Evolutionary conservation across 2,888 invertebrate genomes (phyloP).

Genomic region (Machimus atricapillus): DNA sequence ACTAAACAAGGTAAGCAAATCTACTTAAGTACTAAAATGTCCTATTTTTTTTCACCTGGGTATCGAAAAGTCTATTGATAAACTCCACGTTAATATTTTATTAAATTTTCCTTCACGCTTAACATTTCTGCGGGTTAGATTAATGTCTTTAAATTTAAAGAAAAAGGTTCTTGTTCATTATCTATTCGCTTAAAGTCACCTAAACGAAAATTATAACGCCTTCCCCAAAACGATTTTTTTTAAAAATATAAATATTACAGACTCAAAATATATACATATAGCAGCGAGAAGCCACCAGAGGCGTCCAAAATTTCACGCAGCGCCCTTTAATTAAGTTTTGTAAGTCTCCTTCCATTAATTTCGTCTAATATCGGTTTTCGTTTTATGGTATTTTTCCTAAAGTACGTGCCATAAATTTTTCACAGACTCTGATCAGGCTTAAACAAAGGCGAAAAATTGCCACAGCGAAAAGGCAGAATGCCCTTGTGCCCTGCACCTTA

Average conservation of each 20-base stretch:
- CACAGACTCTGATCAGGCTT: background rate
- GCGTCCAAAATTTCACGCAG: background rate
- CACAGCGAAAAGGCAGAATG: background rate
- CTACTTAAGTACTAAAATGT: too few relatives aligned
- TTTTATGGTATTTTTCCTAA: background rate
- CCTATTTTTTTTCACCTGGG: too few relatives aligned
- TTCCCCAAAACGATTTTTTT: background rate
- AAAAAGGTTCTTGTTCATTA: background rate
- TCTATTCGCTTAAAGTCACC: background rate
- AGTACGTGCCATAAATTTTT: background rate
- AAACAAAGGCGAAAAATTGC: background rate
- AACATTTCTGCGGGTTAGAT: background rate
- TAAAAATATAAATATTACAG: background rate
- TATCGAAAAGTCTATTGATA: too few relatives aligned
- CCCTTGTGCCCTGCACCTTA: background rate
- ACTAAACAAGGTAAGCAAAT: too few relatives aligned
- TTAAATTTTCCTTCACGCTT: too few relatives aligned
- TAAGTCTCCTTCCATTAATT: background rate
- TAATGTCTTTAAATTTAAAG: background rate
- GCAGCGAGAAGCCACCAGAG: background rate
- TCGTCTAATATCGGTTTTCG: background rate
- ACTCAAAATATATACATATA: background rate
- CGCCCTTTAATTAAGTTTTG: background rate
- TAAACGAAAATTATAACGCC: background rate
- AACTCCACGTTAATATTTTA: too few relatives aligned